These are phyloP conservation scores for Calameuta filiformis DNA, from an alignment of 2,888 invertebrate species.

Conservation along the genomic window DNA sequence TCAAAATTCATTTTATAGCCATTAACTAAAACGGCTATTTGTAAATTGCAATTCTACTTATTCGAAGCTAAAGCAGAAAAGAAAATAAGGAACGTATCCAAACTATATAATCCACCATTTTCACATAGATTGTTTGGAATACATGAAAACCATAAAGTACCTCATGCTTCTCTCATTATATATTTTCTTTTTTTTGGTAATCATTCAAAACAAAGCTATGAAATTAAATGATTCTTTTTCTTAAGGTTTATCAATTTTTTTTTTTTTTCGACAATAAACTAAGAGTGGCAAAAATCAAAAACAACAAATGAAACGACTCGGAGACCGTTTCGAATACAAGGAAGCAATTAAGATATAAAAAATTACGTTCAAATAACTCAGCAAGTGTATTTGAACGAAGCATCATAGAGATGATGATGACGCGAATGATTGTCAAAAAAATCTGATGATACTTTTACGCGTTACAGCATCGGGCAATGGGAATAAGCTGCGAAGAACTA, in stretches of 20 bases:
- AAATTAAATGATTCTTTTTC: constrained; percentile 37
- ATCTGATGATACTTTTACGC: constrained; percentile 6
- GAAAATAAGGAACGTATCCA: neutral
- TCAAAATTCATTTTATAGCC: constrained; percentile 8
- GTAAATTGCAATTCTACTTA: constrained; percentile 11
- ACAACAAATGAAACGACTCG: neutral
- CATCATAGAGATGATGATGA: neutral
- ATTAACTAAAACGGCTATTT: constrained; percentile 6
- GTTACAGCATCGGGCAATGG: neutral
- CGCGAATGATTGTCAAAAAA: neutral
- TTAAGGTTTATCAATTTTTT: constrained; percentile 7
- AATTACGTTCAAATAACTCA: neutral
- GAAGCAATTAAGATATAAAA: constrained; percentile 16
- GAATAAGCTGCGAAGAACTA: neutral
- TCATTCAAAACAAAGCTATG: constrained; percentile 36
- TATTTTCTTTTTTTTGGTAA: constrained; percentile 16
- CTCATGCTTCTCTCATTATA: neutral
- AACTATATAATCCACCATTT: constrained; percentile 26
- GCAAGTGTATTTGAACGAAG: neutral
- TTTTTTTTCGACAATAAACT: constrained; percentile 18
- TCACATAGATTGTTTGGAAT: neutral
- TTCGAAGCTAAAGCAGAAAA: constrained; percentile 11
- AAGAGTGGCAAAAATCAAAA: constrained; percentile 29
- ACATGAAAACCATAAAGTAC: neutral
- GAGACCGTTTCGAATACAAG: constrained; percentile 1